phyloP scores from a whole-genome alignment of 2,888 invertebrate genomes.

The Podabrus alpinus region DNA sequence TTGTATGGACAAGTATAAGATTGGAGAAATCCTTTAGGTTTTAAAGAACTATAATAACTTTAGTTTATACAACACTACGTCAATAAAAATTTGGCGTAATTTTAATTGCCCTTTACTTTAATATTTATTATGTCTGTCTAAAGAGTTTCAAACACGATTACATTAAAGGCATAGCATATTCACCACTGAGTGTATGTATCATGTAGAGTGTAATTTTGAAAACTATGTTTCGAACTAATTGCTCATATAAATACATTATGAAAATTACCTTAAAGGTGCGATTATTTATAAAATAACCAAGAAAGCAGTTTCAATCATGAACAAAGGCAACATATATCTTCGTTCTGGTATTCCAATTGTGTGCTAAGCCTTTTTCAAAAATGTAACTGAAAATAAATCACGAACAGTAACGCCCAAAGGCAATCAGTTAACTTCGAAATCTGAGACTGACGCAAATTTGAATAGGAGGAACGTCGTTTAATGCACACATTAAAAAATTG shows the following conservation, averaged over 20 bases:
- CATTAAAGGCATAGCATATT: no score
- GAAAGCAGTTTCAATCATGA: background rate
- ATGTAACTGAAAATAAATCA: constrained; percentile 13
- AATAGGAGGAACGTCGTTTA: constrained; percentile 9
- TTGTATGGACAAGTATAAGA: no score
- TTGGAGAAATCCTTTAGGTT: no score
- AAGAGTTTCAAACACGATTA: no score
- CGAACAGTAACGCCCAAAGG: constrained; percentile 12
- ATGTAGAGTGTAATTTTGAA: background rate
- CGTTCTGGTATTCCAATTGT: background rate
- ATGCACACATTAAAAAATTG: constrained; percentile 20
- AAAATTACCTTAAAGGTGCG: background rate
- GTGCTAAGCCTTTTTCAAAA: constrained; percentile 4
- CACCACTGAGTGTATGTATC: no score
- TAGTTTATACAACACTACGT: no score
- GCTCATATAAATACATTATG: background rate
- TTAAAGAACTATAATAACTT: no score
- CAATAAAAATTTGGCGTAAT: no score
- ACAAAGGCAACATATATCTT: background rate
- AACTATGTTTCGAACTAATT: background rate
- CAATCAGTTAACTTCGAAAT: constrained; percentile 17
- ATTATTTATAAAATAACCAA: background rate
- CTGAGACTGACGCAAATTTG: constrained; percentile 4
- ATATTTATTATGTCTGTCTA: no score
- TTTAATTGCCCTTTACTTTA: no score